Base-by-base conservation (phyloP, 2,113 vertebrate species). In the Paramormyrops kingsleyae region DNA sequence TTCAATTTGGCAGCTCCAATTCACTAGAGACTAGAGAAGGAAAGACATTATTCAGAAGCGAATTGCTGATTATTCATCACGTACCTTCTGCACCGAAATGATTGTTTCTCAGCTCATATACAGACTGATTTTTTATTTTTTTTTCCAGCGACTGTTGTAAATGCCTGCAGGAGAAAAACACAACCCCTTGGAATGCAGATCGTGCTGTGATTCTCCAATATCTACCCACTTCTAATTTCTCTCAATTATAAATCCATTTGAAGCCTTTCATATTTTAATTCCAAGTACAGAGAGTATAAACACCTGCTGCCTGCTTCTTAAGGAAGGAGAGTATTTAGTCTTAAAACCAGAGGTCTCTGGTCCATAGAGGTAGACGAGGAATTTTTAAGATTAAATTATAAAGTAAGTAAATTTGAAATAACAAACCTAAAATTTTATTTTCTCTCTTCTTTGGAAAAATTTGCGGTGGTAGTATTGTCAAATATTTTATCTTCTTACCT, bases 191-290 rank as follows among this genome's bases (percentile, higher is more conserved):
- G 87, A 47, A 93, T 93, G 92, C 92, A 92, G 92, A 92, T 93
- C 86, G 89, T 89, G 27, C 17, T 12, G 39, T 59, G 88, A 90
- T 74, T 83, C 91, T 91, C 90, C 91, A 89, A 87, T 92, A 91
- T 92, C 66, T 87, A 50, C 93, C 90, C 88, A 91, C 74, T 92
- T 89, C 90, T 90, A 92, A 91, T 94, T 93, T 85, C 91, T 84
- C 50, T 83, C 92, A 92, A 92, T 94, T 93, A 94, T 92, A 92
- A 74, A 84, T 47, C 53, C 35, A 24, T 88, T 88, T 88, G 56
- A 88, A 88, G 56, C 12, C 3, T 44, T 88, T 66, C 56, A n/a
- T 66, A 62, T 62, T 90, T 90, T 89, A 83, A 90, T 88, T 90
- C 83, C 31, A 42, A 88, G 87, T 90, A 87, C 21, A 88, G 87